Base-by-base conservation (phyloP, 2,888 invertebrate genomes). In the Selenia dentaria region DNA sequence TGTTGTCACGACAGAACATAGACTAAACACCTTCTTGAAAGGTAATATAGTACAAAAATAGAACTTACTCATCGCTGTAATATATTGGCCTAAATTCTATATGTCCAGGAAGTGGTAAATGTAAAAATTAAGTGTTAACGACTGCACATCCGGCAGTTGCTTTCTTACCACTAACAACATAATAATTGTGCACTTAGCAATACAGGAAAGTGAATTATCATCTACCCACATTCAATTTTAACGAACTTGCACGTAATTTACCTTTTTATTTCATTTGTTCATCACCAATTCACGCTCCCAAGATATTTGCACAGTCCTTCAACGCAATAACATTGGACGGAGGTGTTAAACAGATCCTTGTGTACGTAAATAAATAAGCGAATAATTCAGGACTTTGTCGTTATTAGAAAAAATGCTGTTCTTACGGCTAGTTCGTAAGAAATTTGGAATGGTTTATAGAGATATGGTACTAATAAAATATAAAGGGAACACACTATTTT, bases 311-410 rank as follows among this genome's bases (percentile, higher is more conserved):
- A 5, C 10, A 46, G 52, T 48, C 50, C 54, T 57, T 52, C 51
- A 57, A 27, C 38, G 25, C 36, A 27, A 43, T 43, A 51, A 54
- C 36, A 25, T 36, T 9, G 46, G 14, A 27, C n/a, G 26, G 32
- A 43, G 56, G 56, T 54, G 59, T 39, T 51, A 59, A 56, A 54
- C 44, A 45, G 42, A 51, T 52, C 49, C 49, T 52, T 33, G 28
- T 29, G 9, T 16, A 12, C n/a, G 26, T 14, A 18, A 16, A 20
- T 14, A 4, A 16, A 4, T n/a, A 18, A 16, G 18, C 22, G 16
- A 16, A 4, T n/a, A 20, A 1, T 11, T 11, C 28, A 3, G 8
- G 2, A 48, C 35, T 16, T 28, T 41, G 22, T 35, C 45, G 5
- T 9, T 10, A 8, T 27, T 25, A 33, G 11, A n/a, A n/a, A 14